phyloP scores from a whole-genome alignment of 2,113 vertebrate species.

The Tachuris rubrigastra region DNA sequence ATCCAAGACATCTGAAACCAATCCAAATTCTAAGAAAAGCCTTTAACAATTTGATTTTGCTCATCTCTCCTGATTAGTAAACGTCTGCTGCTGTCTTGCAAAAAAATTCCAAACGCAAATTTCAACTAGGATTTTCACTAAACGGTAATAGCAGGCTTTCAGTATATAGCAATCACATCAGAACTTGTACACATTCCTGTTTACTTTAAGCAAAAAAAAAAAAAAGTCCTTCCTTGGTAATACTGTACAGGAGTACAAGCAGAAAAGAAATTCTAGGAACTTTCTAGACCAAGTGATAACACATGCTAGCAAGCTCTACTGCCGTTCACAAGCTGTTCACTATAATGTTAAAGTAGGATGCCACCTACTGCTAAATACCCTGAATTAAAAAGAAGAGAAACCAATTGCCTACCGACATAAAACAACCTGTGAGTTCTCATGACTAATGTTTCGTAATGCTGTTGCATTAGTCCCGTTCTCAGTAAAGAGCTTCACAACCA shows the following conservation, averaged over 20 bases:
- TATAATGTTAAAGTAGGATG: background rate
- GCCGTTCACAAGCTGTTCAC: background rate
- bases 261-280: background rate
- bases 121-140: background rate
- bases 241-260: fast-evolving
- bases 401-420: fast-evolving
- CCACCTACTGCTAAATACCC: slow-evolving; percentile 26
- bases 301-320: background rate
- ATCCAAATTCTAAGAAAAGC: background rate
- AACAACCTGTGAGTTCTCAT: background rate
- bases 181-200: background rate
- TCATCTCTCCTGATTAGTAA: background rate
- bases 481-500: background rate
- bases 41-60: background rate
- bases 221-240: background rate
- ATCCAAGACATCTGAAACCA: background rate
- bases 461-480: background rate
- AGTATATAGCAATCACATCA: background rate
- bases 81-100: background rate
- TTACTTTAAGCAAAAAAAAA: background rate
- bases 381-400: background rate
- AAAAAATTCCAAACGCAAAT: background rate
- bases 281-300: background rate
- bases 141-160: background rate
- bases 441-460: background rate